Evolutionary conservation across 2,888 invertebrate species (phyloP), one percentile per base, ranked within the genome.

Genomic region (Scelioninae gen. 1): DNA sequence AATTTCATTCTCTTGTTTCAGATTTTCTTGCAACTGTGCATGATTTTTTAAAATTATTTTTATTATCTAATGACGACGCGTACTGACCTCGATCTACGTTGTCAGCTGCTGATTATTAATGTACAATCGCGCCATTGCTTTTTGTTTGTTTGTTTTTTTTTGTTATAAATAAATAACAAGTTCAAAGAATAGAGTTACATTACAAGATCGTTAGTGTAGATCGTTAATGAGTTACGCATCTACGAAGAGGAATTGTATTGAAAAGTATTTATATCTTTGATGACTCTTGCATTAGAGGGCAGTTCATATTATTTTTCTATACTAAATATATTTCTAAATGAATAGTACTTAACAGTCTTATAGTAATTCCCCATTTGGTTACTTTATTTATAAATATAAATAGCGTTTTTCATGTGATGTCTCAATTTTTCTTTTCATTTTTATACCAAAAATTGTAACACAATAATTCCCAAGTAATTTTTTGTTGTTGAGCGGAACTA

Each of bases 131-230:
- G 66, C 60, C 56, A 38, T 60, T n/a, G 9, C 53, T 62, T 60
- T 29, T 34, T 9, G 34, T 53, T 58, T 65, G 65, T 47, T 31
- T 38, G 10, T 60, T 69, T 55, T n/a, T n/a, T n/a, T n/a, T 83
- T 69, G 31, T 79, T 82, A 83, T 69, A 84, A 87, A 84, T 85
- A 86, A 85, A 83, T 85, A 86, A 85, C 83, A 85, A 85, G 51
- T 83, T 60, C 38, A 84, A 84, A 60, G 80, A 71, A 71, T 63
- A 74, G 53, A 62, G 53, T 80, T 74, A 79, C 43, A 55, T 34
- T 68, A 60, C 31, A 65, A 80, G 80, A 68, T 72, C 56, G 66
- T 84, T 84, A 84, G 81, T 85, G 77, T 38, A 79, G 76, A 79
- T 58, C 60, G 74, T 84, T 84, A 84, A 81, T 85, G 68, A 55